These are phyloP conservation scores for Anguilla megastoma DNA, from an alignment of 2,797 vertebrate species.

Conservation along the genomic window DNA sequence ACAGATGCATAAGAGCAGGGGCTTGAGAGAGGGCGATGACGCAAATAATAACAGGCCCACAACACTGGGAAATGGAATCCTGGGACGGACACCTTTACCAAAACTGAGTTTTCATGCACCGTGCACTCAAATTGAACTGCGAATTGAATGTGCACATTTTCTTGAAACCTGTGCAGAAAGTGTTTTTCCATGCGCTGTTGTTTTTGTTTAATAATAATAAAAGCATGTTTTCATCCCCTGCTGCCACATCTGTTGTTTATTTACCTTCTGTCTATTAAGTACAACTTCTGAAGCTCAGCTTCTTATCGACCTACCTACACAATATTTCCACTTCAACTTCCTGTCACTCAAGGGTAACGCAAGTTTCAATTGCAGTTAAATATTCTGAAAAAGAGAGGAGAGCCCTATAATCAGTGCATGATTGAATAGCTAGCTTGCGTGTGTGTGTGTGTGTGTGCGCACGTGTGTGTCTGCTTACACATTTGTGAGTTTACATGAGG, in stretches of 20 bases:
- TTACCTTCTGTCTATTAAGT: not conserved
- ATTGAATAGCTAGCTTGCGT: not conserved
- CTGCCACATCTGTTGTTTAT: not conserved
- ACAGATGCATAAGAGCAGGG: not conserved
- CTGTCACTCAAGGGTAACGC: not conserved
- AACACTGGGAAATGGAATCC: not conserved
- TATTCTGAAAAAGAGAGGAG: not conserved
- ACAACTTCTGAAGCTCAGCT: not conserved
- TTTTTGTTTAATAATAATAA: no score
- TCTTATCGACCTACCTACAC: not conserved
- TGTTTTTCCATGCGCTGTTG: not conserved
- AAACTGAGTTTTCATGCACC: not conserved
- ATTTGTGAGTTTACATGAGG: not conserved
- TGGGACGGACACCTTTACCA: not conserved
- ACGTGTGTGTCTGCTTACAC: not conserved
- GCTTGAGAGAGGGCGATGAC: not conserved
- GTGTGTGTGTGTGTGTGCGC: slow-evolving; percentile 21
- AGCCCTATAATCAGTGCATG: not conserved
- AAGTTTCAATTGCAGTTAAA: not conserved
- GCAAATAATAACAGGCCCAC: not conserved
- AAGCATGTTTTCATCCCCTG: not conserved
- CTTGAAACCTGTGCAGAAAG: not conserved
- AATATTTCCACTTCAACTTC: not conserved
- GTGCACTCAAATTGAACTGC: not conserved
- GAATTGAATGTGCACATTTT: not conserved